phyloP scores from a whole-genome alignment of 2,888 invertebrate genomes.

The Tillus elongatus region DNA sequence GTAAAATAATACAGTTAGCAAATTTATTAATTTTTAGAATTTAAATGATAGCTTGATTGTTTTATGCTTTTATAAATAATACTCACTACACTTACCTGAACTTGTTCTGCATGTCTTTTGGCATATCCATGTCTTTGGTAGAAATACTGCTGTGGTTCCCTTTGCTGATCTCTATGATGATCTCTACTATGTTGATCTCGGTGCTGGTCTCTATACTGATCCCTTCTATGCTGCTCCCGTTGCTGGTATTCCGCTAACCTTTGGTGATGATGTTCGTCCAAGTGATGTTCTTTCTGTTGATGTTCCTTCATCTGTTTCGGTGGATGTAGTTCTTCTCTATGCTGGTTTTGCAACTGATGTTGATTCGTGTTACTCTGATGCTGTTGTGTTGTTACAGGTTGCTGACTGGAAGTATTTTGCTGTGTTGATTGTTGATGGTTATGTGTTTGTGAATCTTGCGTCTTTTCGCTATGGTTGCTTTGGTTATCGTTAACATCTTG shows the following conservation, averaged over 20 bases:
- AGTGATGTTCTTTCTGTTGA: conserved; percentile 19
- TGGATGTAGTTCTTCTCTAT: conserved; percentile 4
- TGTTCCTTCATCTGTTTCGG: conserved; percentile 15
- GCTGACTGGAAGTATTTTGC: conserved; percentile 7
- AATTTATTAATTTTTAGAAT: no score
- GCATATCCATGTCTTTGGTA: conserved; percentile 39
- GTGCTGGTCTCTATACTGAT: conserved; percentile 10
- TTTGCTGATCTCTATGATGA: conserved; percentile 9
- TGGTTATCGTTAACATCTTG: no score
- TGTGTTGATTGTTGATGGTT: conserved; percentile 12
- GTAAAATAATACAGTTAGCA: no score
- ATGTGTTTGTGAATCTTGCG: conserved; percentile 9
- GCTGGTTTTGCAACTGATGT: conserved; percentile 21
- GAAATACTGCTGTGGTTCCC: conserved; percentile 32
- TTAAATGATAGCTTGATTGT: no score
- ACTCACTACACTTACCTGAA: no score
- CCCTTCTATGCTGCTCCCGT: conserved; percentile 12
- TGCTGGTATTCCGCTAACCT: conserved; percentile 10
- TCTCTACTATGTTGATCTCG: neutral
- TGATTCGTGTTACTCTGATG: conserved; percentile 30
- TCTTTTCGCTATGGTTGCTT: conserved; percentile 6
- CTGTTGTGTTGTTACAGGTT: conserved; percentile 9
- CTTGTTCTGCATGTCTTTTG: conserved; percentile 40
- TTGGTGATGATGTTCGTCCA: conserved; percentile 15
- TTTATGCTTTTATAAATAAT: no score